phyloP scores from a whole-genome alignment of 2,888 invertebrate genomes.

The Andrena fulva region DNA sequence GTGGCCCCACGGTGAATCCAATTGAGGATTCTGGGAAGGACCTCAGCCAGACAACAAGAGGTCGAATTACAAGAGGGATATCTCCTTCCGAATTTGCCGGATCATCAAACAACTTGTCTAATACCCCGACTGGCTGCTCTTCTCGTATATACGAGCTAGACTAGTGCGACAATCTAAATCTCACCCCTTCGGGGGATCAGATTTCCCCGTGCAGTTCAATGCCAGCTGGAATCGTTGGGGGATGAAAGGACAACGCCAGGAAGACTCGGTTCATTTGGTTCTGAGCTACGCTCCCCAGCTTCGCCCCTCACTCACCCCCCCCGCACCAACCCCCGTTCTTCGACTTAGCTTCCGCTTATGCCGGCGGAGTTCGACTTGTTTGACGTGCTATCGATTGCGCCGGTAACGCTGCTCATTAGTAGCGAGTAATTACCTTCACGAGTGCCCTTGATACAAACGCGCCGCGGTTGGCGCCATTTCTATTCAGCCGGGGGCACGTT shows the following conservation, averaged over 20 bases:
- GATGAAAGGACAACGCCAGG: slow-evolving; percentile 59
- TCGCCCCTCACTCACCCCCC: neutral
- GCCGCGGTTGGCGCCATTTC: slow-evolving; percentile 14
- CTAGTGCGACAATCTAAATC: slow-evolving; percentile 74
- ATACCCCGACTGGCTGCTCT: slow-evolving; percentile 40
- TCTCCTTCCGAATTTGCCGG: slow-evolving; percentile 67
- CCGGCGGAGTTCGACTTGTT: slow-evolving; percentile 60
- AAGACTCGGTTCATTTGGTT: slow-evolving; percentile 59
- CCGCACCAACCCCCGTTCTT: neutral
- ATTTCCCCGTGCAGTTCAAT: slow-evolving; percentile 53
- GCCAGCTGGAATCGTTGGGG: slow-evolving; percentile 44
- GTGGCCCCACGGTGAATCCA: neutral
- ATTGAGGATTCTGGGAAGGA: neutral
- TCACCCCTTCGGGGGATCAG: slow-evolving; percentile 59
- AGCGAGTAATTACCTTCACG: slow-evolving; percentile 59
- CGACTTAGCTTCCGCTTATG: slow-evolving; percentile 59
- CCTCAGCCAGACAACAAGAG: slow-evolving; percentile 11
- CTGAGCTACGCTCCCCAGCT: slow-evolving; percentile 19
- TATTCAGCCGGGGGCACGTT: slow-evolving; percentile 20
- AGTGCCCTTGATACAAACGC: slow-evolving; percentile 53
- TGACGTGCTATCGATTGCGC: slow-evolving; percentile 62
- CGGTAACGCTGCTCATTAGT: slow-evolving; percentile 57
- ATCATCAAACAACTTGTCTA: slow-evolving; percentile 75
- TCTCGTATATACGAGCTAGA: slow-evolving; percentile 15
- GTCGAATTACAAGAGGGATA: slow-evolving; percentile 57